phyloP scores from a whole-genome alignment of 2,888 invertebrate species.

The Crepidodera aurea region DNA sequence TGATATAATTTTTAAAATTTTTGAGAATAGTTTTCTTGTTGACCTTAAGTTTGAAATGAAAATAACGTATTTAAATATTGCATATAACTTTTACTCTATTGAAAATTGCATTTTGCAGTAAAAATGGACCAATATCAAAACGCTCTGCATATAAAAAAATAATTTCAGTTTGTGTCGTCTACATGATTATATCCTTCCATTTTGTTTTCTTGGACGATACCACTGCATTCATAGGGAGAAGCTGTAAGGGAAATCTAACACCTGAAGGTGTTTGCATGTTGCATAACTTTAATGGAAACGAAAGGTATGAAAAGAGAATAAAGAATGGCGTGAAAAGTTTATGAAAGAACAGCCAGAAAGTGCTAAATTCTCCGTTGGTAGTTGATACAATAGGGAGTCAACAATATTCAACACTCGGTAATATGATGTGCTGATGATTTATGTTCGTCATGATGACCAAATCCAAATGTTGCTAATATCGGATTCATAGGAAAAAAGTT shows the following conservation, averaged over 20 bases:
- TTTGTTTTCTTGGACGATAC: background rate
- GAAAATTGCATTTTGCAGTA: no score
- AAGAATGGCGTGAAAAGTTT: constrained; percentile 46
- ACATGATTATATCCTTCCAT: background rate
- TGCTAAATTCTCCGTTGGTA: constrained; percentile 16
- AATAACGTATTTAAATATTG: no score
- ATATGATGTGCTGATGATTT: background rate
- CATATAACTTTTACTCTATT: no score
- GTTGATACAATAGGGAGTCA: constrained; percentile 21
- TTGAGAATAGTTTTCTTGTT: no score
- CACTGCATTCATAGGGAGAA: background rate
- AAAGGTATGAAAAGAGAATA: constrained; percentile 49
- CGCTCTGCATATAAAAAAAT: no score
- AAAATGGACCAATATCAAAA: no score
- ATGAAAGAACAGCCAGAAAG: constrained; percentile 33
- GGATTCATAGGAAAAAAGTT: no score
- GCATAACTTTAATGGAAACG: constrained; percentile 48
- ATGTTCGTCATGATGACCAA: background rate
- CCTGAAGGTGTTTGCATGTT: constrained; percentile 48
- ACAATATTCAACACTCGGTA: background rate
- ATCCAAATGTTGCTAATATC: background rate
- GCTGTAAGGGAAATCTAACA: constrained; percentile 44
- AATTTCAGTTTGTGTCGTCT: background rate
- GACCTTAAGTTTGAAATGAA: no score
- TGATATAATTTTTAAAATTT: no score